phyloP scores from a whole-genome alignment of 2,888 invertebrate species.

The Drosophila nr. fundita region DNA sequence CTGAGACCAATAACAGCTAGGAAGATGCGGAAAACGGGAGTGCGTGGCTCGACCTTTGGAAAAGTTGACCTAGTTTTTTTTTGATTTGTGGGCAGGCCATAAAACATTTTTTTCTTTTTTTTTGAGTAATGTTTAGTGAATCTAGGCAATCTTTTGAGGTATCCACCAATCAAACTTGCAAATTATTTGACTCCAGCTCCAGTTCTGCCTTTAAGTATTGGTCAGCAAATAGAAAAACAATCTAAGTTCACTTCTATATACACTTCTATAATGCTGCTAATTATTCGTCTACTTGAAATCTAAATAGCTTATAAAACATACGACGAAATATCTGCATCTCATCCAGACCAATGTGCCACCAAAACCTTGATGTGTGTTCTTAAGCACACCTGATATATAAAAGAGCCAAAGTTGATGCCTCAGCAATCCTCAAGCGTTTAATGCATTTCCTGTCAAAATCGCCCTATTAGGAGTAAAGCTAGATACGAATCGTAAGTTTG shows the following conservation, averaged over 20 bases:
- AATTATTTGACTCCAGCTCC: background rate
- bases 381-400: background rate
- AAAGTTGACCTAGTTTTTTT: background rate
- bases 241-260: background rate
- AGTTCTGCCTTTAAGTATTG: too few species aligned
- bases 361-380: background rate
- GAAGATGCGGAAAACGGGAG: background rate
- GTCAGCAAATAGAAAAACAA: background rate
- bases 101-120: background rate
- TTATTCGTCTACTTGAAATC: background rate
- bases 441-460: constrained; percentile 44
- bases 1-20: background rate
- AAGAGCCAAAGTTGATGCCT: constrained; percentile 3
- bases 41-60: background rate
- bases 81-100: background rate
- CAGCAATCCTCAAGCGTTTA: constrained; percentile 7
- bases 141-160: background rate
- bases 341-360: background rate
- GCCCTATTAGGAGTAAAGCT: background rate
- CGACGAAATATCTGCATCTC: background rate
- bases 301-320: background rate
- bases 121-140: background rate
- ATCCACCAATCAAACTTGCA: background rate
- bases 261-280: background rate
- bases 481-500: constrained; percentile 7